Conservation (phyloP, 2,113 vertebrate species). For the Hippolais icterina region DNA sequence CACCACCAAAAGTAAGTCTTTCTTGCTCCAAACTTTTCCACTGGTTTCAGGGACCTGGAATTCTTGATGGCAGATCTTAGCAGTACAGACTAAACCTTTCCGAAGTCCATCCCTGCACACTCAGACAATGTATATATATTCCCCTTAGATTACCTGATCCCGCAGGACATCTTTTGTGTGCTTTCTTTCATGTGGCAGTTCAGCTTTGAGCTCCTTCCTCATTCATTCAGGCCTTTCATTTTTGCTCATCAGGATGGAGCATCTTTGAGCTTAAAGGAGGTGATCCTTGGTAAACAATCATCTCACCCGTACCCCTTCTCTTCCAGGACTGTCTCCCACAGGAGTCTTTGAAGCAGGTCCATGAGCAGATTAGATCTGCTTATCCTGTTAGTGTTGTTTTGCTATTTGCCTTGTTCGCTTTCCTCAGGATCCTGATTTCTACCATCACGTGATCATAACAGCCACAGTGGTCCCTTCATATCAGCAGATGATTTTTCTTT, state of each 20-base stretch:
- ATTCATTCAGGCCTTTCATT: neutral
- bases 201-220: neutral
- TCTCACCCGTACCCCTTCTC: neutral
- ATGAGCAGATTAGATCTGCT: neutral
- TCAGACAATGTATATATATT: neutral
- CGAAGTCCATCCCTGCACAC: neutral
- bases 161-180: neutral
- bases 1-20: neutral
- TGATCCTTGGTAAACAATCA: neutral
- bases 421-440: neutral
- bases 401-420: neutral
- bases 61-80: neutral
- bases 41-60: neutral
- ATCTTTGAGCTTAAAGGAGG: neutral
- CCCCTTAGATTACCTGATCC: neutral
- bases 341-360: neutral
- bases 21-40: neutral
- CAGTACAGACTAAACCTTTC: neutral
- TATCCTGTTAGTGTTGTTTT: neutral
- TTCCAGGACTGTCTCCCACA: neutral
- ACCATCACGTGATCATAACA: neutral
- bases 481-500: neutral
- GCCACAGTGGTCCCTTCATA: neutral
- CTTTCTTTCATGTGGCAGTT: neutral
- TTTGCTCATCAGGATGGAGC: neutral